A percentile compares a stretch with the other conserved stretches of the same genome.
These are phyloP conservation scores for Pimpla rufipes DNA, from an alignment of 2,888 invertebrate species.

Conservation along the genomic window DNA sequence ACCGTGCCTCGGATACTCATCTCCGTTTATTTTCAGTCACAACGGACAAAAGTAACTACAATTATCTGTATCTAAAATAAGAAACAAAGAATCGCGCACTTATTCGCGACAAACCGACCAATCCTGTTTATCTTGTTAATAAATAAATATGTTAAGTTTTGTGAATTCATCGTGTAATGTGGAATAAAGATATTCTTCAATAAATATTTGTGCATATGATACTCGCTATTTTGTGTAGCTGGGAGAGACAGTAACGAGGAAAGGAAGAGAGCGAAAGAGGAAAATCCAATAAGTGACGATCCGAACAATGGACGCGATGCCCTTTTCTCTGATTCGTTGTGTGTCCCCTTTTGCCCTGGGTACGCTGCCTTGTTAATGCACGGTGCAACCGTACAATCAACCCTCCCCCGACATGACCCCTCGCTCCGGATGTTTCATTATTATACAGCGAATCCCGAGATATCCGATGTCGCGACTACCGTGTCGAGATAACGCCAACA, in stretches of 20 bases:
- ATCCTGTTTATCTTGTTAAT: too few species aligned
- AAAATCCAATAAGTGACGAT: constrained; percentile 47
- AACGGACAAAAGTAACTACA: background rate
- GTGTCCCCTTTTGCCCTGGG: background rate
- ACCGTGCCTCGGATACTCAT: background rate
- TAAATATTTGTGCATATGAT: background rate
- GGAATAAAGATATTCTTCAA: background rate
- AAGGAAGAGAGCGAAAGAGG: background rate
- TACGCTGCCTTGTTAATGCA: constrained; percentile 37
- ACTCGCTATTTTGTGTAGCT: background rate
- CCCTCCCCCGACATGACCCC: background rate
- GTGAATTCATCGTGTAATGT: background rate
- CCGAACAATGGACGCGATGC: constrained; percentile 34
- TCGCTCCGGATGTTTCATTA: constrained; percentile 43
- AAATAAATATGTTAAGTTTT: too few species aligned
- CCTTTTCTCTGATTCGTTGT: constrained; percentile 27
- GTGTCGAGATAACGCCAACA: constrained; percentile 3
- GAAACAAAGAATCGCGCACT: background rate
- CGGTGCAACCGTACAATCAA: constrained; percentile 41
- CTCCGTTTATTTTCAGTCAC: background rate
- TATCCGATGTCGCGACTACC: constrained; percentile 14
- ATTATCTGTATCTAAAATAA: background rate
- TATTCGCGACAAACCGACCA: too few species aligned
- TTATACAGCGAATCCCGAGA: constrained; percentile 56
- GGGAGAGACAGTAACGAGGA: background rate